Base-by-base conservation (phyloP, 1,140 invertebrate species). In the Copidosoma floridanum region DNA sequence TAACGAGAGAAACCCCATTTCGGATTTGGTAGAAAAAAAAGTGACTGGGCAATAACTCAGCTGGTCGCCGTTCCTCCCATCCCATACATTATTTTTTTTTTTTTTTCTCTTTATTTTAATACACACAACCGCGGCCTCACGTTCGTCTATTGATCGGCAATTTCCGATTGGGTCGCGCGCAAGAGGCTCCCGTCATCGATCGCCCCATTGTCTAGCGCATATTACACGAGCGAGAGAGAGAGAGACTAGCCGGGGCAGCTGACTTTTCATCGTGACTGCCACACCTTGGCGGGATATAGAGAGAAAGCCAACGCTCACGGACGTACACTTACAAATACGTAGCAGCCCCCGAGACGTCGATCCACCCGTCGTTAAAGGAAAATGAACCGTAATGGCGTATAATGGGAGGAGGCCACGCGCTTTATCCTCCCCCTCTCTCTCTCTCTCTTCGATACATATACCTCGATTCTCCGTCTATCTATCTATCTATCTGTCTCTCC, bases 331-430 rank as follows among this genome's bases (percentile, higher is more conserved):
- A n/a, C n/a, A n/a, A n/a, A n/a, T n/a, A n/a, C n/a, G n/a, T n/a
- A n/a, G n/a, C n/a, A n/a, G n/a, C n/a, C n/a, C n/a, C 58, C 56
- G 48, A 65, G 43, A 56, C 59, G 63, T 68, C 65, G 66, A 69
- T 68, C 59, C 61, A 60, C 64, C 63, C 63, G 57, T 68, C 63
- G 65, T 74, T 74, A 66, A 66, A 73, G 64, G 66, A 76, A 77
- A 77, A 77, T 72, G 63, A 74, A 75, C 59, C 68, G 66, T 79
- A 76, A 79, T 80, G 65, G 73, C 68, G 66, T 24, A 61, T 77
- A 77, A 76, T 78, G 71, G 73, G 67, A 64, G 66, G 67, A 65
- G 57, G 56, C 63, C 52, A 44, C 56, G 24, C 47, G 55, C 38
- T 56, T 58, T 67, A 59, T 66, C 61, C 43, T 61, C 63, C 65